Evolutionary conservation across 2,888 invertebrate genomes (phyloP).

Genomic region (Tuberolachnus salignus): DNA sequence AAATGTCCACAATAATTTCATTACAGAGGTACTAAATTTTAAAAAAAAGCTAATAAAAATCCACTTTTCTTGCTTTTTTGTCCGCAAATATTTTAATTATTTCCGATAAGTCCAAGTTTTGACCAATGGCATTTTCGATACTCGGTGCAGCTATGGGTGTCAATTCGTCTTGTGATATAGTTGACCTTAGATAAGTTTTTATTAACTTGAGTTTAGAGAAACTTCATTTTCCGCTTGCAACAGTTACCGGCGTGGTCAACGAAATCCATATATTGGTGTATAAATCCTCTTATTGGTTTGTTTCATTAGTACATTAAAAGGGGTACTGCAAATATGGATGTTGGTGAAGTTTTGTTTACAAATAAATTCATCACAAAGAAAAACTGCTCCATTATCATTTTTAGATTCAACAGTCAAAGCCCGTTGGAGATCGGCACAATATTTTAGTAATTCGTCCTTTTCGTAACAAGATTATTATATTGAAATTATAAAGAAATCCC

Average conservation of each 20-base stretch:
- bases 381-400: slow-evolving; percentile 15
- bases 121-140: slow-evolving; percentile 57
- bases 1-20: slow-evolving; percentile 14
- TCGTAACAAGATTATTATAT: too few species aligned
- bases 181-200: too few species aligned
- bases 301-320: slow-evolving; percentile 3
- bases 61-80: too few species aligned
- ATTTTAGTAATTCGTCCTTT: too few species aligned
- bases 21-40: slow-evolving; percentile 35
- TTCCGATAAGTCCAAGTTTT: slow-evolving; percentile 43
- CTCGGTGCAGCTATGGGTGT: slow-evolving; percentile 56
- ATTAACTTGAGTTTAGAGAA: too few species aligned
- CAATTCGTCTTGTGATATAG: slow-evolving; percentile 57
- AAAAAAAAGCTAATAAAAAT: too few species aligned
- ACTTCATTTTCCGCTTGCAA: slow-evolving; percentile 58
- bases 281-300: slow-evolving; percentile 23
- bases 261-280: slow-evolving; percentile 55
- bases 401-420: neutral
- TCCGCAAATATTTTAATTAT: slow-evolving; percentile 44
- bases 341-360: slow-evolving; percentile 22
- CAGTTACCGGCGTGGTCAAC: slow-evolving; percentile 58
- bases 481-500: too few species aligned
- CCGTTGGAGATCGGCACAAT: too few species aligned
- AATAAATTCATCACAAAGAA: slow-evolving; percentile 14
- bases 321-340: neutral